Evolutionary conservation across 2,888 invertebrate genomes (phyloP), one percentile per base, ranked within the genome.

Genomic region (Stenotaenia linearis): DNA sequence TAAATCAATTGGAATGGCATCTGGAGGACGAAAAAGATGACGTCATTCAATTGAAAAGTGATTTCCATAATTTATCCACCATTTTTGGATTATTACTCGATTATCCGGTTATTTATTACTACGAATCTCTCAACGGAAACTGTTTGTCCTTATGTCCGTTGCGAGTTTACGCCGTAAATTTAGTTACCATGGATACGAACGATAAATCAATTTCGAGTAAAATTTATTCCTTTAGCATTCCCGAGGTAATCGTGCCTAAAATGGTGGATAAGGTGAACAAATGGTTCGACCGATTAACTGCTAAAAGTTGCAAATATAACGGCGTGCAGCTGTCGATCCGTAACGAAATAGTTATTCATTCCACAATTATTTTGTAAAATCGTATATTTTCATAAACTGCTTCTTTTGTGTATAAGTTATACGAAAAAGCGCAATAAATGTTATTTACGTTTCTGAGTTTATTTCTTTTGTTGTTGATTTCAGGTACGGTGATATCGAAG

Each of bases 401-500:
- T 12, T 37, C n/a, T n/a, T n/a, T n/a, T n/a, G n/a, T n/a, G 18
- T 80, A 40, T 0, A 28, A 18, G 10, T 79, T 78, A 32, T 21
- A 12, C 21, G 18, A 45, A n/a, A 50, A 50, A 50, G 50, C 74
- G 74, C 5, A 74, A 10, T 74, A 18, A 28, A 18, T 74, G n/a
- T n/a, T n/a, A n/a, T n/a, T n/a, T n/a, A n/a, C n/a, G n/a, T n/a
- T n/a, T n/a, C n/a, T n/a, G n/a, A n/a, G n/a, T n/a, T n/a, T n/a
- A n/a, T n/a, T n/a, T n/a, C n/a, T 37, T 69, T 78, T 25, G 50
- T 79, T 79, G 82, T 82, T 81, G 80, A 81, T 85, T 89, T 84
- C 84, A 90, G 90, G 83, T 88, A 88, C 81, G 89, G 89, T 9
- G 89, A 88, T 83, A 87, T 88, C 50, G 86, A 87, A 80, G 89